phyloP scores from a whole-genome alignment of 2,797 vertebrate genomes.

The Peromyscus melanophrys region DNA sequence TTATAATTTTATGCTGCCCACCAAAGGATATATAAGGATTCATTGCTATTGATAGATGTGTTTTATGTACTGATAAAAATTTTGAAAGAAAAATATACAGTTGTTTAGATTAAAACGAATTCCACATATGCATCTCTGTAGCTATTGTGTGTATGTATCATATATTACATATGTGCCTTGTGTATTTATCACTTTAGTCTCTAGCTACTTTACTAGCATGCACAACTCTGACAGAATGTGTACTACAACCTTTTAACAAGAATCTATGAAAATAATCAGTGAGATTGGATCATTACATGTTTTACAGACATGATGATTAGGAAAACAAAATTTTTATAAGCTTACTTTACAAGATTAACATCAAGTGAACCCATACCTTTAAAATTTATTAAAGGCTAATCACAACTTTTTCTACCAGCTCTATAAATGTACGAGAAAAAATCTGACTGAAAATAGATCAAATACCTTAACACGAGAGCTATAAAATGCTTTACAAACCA shows the following conservation, averaged over 20 bases:
- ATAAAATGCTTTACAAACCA: background rate
- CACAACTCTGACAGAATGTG: background rate
- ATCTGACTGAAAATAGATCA: background rate
- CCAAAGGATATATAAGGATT: background rate
- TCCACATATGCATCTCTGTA: background rate
- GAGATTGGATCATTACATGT: background rate
- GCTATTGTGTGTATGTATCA: background rate
- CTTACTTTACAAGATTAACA: constrained; percentile 21
- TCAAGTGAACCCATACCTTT: background rate
- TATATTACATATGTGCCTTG: background rate
- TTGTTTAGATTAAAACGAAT: constrained; percentile 37
- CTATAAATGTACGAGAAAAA: constrained; percentile 1
- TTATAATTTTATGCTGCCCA: background rate
- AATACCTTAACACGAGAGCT: background rate
- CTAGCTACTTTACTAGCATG: background rate
- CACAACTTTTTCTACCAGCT: background rate
- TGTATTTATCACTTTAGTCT: background rate
- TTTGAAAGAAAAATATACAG: background rate
- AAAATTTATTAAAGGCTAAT: constrained; percentile 20
- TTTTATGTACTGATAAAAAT: constrained; percentile 7
- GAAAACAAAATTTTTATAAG: constrained; percentile 51
- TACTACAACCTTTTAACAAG: background rate
- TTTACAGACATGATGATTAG: constrained; percentile 21
- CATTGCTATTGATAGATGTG: background rate
- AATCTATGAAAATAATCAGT: background rate